phyloP scores from a whole-genome alignment of 2,888 invertebrate species.

The Pteria penguin region DNA sequence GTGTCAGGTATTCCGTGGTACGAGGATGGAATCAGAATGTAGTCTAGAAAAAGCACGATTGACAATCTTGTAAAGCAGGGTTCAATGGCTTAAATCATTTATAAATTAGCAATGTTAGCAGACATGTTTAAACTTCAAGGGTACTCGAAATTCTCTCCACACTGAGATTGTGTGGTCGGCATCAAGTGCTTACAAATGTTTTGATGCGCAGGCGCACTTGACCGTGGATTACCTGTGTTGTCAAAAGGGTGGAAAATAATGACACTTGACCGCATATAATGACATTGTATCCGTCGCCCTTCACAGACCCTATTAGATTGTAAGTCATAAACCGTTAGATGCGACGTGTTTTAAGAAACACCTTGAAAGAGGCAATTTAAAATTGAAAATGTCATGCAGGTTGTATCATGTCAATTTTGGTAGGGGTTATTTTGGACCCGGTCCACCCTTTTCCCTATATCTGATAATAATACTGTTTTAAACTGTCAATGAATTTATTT shows the following conservation, averaged over 20 bases:
- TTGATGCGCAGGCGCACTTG: background rate
- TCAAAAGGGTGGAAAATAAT: background rate
- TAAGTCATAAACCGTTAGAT: too few relatives aligned
- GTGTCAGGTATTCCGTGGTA: slow-evolving; percentile 6
- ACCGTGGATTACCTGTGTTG: background rate
- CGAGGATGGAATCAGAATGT: background rate
- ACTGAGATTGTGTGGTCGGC: background rate
- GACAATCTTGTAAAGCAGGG: background rate
- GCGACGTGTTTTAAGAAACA: too few relatives aligned
- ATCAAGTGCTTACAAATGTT: background rate
- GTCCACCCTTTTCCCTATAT: too few relatives aligned
- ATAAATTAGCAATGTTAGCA: background rate
- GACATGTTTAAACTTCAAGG: background rate
- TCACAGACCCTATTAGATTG: too few relatives aligned
- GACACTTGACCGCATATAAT: too few relatives aligned
- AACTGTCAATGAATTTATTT: too few relatives aligned
- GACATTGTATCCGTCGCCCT: too few relatives aligned
- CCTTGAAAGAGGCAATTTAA: too few relatives aligned
- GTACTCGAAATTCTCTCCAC: background rate
- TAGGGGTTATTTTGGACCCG: too few relatives aligned
- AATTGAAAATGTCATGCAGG: too few relatives aligned
- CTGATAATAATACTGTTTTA: too few relatives aligned
- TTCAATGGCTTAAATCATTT: background rate
- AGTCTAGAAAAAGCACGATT: background rate
- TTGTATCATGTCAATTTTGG: too few relatives aligned